Evolutionary conservation across 1,140 invertebrate genomes (phyloP), one percentile per base, ranked within the genome.

Genomic region (Acarapis woodi): DNA sequence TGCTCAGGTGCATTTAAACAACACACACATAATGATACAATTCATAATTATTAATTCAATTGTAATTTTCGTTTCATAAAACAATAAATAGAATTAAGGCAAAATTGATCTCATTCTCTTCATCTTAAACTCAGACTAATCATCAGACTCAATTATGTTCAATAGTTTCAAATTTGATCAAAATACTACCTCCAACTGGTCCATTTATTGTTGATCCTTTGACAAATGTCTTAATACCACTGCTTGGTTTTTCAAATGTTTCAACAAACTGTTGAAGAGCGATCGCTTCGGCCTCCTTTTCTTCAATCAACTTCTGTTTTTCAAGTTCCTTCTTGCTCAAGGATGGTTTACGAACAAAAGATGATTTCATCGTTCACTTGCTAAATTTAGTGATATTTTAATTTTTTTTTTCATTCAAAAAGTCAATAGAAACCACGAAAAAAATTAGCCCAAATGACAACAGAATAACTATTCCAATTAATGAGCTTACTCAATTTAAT

Each of bases 201-300:
- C 82, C 77, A 70, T 93, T 82, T 49, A 93, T 90, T 2, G 78
- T 80, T 32, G 80, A 82, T 32, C 83, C 87, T 56, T 90, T 88
- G 1, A 96, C 75, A 80, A 87, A 96, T 37, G 87, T 70, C 62
- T 90, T 90, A 18, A 67, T 72, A 20, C 48, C 48, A 49, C 73
- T 73, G 2, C 74, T 70, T 5, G 68, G 65, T 42, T 90, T 78
- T 65, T 88, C 78, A 61, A 96, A 96, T 10, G 82, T 85, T 39
- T 82, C 80, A 16, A 93, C 77, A 67, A 93, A 94, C 56, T 93
- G 83, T 64, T 90, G 73, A 58, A 87, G 90, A 4, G 75, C 82
- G 66, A 80, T 47, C 16, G 54, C 57, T 36, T 57, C 47, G 12
- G 45, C 48, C 29, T 49, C 43, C 24, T 48, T 45, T 34, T 49